phyloP scores from a whole-genome alignment of 1,140 invertebrate species.

The Plutomurus gul region DNA sequence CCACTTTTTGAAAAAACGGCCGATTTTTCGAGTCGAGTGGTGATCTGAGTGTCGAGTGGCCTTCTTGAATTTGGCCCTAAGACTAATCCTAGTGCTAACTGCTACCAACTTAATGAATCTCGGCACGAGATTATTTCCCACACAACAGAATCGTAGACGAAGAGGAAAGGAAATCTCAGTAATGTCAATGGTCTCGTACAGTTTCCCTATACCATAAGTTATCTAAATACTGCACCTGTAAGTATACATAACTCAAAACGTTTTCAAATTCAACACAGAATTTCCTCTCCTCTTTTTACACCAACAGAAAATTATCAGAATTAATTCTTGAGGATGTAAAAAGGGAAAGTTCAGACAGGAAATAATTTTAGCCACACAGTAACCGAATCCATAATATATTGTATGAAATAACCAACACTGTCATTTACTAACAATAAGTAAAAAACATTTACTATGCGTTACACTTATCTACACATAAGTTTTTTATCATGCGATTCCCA shows the following conservation, averaged over 20 bases:
- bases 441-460: no score
- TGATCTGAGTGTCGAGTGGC: no score
- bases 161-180: no score
- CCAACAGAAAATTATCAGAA: background rate
- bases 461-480: no score
- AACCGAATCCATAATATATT: background rate
- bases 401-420: background rate
- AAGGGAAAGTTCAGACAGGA: background rate
- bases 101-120: background rate
- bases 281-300: background rate
- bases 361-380: background rate
- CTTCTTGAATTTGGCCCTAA: background rate
- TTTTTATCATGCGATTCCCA: no score
- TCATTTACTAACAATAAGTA: no score
- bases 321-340: background rate
- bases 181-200: background rate
- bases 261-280: background rate
- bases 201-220: background rate
- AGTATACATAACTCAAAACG: background rate
- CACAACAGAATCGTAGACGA: background rate
- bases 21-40: no score
- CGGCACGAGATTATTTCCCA: background rate
- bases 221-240: no score
- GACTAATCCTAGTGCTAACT: background rate
- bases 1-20: no score